phyloP scores from a whole-genome alignment of 2,888 invertebrate species.

The Entomobrya proxima region DNA sequence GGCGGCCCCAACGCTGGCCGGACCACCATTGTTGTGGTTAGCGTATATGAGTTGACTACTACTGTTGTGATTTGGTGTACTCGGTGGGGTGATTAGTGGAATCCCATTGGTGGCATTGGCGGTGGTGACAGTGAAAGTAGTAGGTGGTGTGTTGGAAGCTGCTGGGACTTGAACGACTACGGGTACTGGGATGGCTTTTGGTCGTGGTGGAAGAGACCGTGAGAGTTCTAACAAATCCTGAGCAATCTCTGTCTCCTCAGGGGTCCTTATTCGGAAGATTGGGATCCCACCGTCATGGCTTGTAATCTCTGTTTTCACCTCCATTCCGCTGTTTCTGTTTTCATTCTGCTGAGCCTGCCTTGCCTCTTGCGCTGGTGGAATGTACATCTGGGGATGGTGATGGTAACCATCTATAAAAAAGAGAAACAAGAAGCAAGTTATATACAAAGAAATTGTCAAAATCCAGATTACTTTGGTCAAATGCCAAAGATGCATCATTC shows the following conservation, averaged over 20 bases:
- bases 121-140: slow-evolving; percentile 52
- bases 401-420: slow-evolving; percentile 68
- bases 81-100: slow-evolving; percentile 65
- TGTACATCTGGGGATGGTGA: slow-evolving; percentile 72
- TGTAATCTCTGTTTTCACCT: slow-evolving; percentile 82
- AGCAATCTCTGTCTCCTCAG: slow-evolving; percentile 92
- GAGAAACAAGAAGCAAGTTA: slow-evolving; percentile 1
- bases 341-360: slow-evolving; percentile 41
- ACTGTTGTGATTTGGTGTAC: slow-evolving; percentile 64
- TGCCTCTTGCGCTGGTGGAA: slow-evolving; percentile 77
- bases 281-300: slow-evolving; percentile 79
- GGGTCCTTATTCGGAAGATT: slow-evolving; percentile 79
- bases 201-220: slow-evolving; percentile 83
- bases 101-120: slow-evolving; percentile 55
- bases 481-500: neutral
- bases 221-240: slow-evolving; percentile 80
- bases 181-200: slow-evolving; percentile 69
- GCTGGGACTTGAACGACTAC: slow-evolving; percentile 66
- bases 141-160: slow-evolving; percentile 63
- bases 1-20: neutral
- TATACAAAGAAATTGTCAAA: neutral
- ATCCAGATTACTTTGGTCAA: slow-evolving; percentile 33
- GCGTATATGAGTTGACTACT: slow-evolving; percentile 42
- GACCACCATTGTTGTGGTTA: slow-evolving; percentile 44
- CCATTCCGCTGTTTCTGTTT: slow-evolving; percentile 77